Evolutionary conservation across 2,888 invertebrate species (phyloP), one percentile per base, ranked within the genome.

Genomic region (Listrodromus nycthemerus): DNA sequence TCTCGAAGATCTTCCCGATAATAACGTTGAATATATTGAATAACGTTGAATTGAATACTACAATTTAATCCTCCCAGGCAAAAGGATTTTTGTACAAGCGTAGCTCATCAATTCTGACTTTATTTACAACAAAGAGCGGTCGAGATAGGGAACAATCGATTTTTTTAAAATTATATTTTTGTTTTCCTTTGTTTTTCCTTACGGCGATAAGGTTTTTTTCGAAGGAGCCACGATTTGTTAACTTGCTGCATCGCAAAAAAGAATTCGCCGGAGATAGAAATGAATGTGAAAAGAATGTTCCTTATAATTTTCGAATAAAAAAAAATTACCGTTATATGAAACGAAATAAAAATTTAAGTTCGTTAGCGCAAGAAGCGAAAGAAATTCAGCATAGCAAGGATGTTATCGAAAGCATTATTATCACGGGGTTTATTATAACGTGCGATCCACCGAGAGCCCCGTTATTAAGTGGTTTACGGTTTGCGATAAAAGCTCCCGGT

Each of bases 401-500:
- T 77, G 55, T 71, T 79, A 71, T 79, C 71, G 71, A 65, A 71
- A 63, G 41, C 65, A 65, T 65, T 65, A 69, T 50, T 19, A 30
- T 58, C 37, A 50, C 41, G 27, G 45, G 61, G 41, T 79, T 16
- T 55, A 55, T 71, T 79, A 79, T 70, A 71, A 79, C 78, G 63
- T 52, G 50, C 71, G 50, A 65, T 65, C 65, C 21, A 71, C 65
- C 71, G n/a, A 30, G 65, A 66, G 55, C 55, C 45, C 27, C 65
- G 71, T 79, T 79, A 79, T 79, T 79, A 79, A 79, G 71, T 71
- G 37, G 70, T 79, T 79, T 79, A 79, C 78, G 71, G 61, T 65
- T 63, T 65, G 78, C 71, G 71, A 79, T 79, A 71, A 79, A 79
- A 79, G 65, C 78, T 71, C 48, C 63, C 41, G 78, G 65, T 45